Base-by-base conservation (phyloP, 2,888 invertebrate species). In the Diabrotica balteata region DNA sequence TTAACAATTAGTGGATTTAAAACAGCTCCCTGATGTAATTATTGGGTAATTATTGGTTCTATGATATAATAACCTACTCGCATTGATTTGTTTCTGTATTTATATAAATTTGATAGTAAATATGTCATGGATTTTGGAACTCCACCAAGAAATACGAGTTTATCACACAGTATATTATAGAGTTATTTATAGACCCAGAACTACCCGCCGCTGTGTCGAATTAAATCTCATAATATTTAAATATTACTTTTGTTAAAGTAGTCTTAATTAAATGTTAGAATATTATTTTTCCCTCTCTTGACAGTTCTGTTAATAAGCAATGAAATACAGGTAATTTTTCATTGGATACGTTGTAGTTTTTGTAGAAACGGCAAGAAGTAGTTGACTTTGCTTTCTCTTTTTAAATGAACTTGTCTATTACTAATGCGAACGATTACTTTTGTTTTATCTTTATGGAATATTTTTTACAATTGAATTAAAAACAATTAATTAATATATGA, bases 311-410 rank as follows among this genome's bases (percentile, higher is more conserved):
- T 54, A 62, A 62, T 62, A 46, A 54, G 53, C 44, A 45, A 53
- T 53, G 46, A 54, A 61, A 54, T 61, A 61, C 52, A 7, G 52
- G 51, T 52, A 46, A 53, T 61, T 53, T 61, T 53, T 22, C 46
- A 52, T 49, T 53, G 45, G 45, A 44, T 53, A 9, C 22, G 45
- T 59, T 43, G 59, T 51, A 11, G 17, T 53, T 61, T 61, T 61
- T 61, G 1, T 22, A 45, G 45, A 53, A 61, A 61, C 43, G 46
- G 7, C 45, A 17, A 44, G 43, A 45, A 61, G 49, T 61, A 53
- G 61, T 61, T 53, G 61, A 61, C 53, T 61, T 61, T 61, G 53
- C 61, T 61, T 61, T 61, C 52, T 52, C 51, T 52, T 60, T 60
- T 60, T 52, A 55, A 54, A n/a, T 44, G 11, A 57, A 57, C 55